Evolutionary conservation across 2,113 vertebrate genomes (phyloP).

Genomic region (Crocuta crocuta): DNA sequence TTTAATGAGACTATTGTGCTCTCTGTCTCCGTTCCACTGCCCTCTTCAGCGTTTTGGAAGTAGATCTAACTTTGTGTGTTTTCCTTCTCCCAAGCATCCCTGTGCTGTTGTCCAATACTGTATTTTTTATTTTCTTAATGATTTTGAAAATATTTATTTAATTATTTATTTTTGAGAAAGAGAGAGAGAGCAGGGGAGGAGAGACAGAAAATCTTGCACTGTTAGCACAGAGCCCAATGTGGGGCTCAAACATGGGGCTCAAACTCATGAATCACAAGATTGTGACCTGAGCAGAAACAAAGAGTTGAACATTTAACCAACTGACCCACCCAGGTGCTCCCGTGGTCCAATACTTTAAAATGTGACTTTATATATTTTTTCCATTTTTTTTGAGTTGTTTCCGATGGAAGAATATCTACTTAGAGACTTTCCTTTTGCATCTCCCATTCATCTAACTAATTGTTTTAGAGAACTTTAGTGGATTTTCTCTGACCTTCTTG

Average conservation of each 20-base stretch:
- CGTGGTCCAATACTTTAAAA: not conserved
- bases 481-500: not conserved
- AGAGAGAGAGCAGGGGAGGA: too few relatives aligned
- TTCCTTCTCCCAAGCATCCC: not conserved
- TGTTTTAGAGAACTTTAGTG: not conserved
- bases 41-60: not conserved
- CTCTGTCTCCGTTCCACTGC: not conserved
- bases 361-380: not conserved
- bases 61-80: not conserved
- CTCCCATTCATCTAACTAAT: not conserved
- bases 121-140: not conserved
- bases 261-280: too few relatives aligned
- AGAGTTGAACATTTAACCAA: too few relatives aligned
- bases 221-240: too few relatives aligned
- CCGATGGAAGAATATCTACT: not conserved
- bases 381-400: not conserved
- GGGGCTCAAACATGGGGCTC: too few relatives aligned
- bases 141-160: too few relatives aligned
- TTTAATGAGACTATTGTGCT: not conserved
- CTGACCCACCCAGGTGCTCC: too few relatives aligned
- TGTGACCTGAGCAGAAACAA: too few relatives aligned
- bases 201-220: too few relatives aligned
- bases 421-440: not conserved
- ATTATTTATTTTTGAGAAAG: too few relatives aligned
- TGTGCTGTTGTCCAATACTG: not conserved